phyloP scores from a whole-genome alignment of 2,888 invertebrate genomes.

The Heterodera filipjevi region DNA sequence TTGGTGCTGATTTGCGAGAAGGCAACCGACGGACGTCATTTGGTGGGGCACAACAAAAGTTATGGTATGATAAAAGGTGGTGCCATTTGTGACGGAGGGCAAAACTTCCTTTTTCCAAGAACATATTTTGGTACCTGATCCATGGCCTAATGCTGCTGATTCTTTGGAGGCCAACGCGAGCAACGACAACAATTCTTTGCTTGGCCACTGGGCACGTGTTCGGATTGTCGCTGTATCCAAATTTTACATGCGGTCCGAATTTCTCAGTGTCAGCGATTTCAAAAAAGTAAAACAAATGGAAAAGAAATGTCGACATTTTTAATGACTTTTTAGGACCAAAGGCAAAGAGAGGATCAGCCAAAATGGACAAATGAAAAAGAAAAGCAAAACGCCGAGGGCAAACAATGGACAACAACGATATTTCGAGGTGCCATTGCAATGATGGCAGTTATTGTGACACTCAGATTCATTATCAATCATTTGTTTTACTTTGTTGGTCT shows the following conservation, averaged over 20 bases:
- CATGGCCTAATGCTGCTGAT: constrained; percentile 23
- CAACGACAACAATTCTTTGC: constrained; percentile 10
- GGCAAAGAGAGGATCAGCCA: not conserved
- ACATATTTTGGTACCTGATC: constrained; percentile 71
- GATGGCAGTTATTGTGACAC: not conserved
- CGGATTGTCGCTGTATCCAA: constrained; percentile 54
- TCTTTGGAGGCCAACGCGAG: too few species aligned
- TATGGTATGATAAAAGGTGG: constrained; percentile 18
- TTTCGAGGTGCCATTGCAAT: not conserved
- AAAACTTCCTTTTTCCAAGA: constrained; percentile 66
- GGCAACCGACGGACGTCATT: constrained; percentile 86
- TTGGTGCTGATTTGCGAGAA: constrained; percentile 87
- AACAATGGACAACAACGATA: not conserved
- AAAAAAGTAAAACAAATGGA: not conserved
- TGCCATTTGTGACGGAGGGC: too few species aligned
- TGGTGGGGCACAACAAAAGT: constrained; percentile 87
- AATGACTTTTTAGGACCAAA: not conserved
- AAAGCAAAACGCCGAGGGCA: not conserved
- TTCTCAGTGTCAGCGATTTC: not conserved
- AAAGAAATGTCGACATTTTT: not conserved
- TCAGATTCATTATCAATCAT: not conserved
- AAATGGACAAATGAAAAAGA: not conserved
- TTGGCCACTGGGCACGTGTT: constrained; percentile 54
- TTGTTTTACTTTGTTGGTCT: not conserved
- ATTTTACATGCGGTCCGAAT: constrained; percentile 54